Conservation (phyloP, 2,113 vertebrate species). For the Hassar affinis region DNA sequence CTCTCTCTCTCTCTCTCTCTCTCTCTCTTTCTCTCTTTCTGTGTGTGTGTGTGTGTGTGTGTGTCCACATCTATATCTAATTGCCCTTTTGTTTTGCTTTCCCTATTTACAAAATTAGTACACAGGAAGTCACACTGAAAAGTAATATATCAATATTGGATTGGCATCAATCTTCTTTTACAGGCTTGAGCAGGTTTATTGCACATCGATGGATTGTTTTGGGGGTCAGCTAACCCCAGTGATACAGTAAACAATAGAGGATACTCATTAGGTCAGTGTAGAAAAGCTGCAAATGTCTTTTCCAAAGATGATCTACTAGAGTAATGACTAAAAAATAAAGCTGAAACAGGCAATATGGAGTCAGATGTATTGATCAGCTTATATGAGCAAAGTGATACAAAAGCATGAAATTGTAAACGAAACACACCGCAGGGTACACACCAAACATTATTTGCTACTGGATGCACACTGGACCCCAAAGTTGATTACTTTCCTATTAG, state of each 20-base stretch:
- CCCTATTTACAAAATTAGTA: constrained; percentile 27
- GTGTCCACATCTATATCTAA: constrained; percentile 8
- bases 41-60: not conserved
- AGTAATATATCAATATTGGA: constrained; percentile 49
- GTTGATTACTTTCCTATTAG: not conserved
- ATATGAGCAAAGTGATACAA: constrained; percentile 2
- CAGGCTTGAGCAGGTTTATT: constrained; percentile 48
- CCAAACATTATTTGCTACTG: not conserved
- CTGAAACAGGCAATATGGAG: constrained; percentile 34
- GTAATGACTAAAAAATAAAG: constrained; percentile 43
- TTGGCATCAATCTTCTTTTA: constrained; percentile 52
- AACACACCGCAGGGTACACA: not conserved
- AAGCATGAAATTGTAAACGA: not conserved
- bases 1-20: not conserved
- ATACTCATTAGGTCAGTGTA: constrained; percentile 23
- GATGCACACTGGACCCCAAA: not conserved
- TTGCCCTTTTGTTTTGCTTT: constrained; percentile 22
- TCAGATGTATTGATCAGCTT: constrained; percentile 31
- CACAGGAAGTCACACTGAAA: constrained; percentile 18
- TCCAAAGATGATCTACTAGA: constrained; percentile 37
- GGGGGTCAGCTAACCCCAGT: constrained; percentile 44
- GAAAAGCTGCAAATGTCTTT: constrained; percentile 35
- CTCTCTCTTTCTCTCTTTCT: not conserved
- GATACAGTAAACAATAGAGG: constrained; percentile 48
- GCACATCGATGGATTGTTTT: constrained; percentile 49